These are phyloP conservation scores for Anolis apletophallus DNA, from an alignment of 2,797 vertebrate species.

Conservation along the genomic window DNA sequence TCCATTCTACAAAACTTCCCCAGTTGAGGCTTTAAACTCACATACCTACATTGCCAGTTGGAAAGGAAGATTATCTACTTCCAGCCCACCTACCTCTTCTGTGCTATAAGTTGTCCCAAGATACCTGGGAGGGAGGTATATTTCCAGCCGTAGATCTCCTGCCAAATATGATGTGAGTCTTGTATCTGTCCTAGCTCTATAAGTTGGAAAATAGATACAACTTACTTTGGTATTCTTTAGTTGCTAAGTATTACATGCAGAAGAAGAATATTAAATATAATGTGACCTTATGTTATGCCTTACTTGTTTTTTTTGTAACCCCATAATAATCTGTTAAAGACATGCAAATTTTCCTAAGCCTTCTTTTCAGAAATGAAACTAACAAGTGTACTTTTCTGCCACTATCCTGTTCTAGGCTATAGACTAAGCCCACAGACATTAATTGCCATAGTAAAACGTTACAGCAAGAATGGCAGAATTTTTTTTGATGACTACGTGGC, in stretches of 20 bases:
- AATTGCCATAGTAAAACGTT: slow-evolving; percentile 85
- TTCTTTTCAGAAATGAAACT: background rate
- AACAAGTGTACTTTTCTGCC: slow-evolving; percentile 31
- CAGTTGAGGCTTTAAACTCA: background rate
- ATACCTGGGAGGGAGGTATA: background rate
- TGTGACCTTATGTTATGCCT: background rate
- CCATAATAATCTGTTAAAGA: background rate
- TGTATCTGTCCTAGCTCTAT: background rate
- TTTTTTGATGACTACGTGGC: slow-evolving; percentile 94
- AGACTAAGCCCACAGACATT: slow-evolving; percentile 85
- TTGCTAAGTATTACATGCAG: background rate
- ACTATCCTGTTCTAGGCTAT: slow-evolving; percentile 79
- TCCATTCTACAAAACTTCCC: background rate
- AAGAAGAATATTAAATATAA: background rate
- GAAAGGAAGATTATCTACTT: background rate
- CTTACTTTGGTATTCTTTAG: background rate
- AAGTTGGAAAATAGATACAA: background rate
- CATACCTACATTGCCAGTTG: background rate
- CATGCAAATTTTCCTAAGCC: background rate
- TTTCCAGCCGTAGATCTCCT: background rate
- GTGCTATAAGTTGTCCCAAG: background rate
- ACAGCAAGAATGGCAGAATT: slow-evolving; percentile 87
- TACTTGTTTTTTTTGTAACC: background rate
- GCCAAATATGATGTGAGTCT: background rate
- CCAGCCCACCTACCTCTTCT: background rate